A percentile compares a stretch with the other conserved stretches of the same genome.
Conservation (phyloP, 2,113 vertebrate species). For the Daboia siamensis region DNA sequence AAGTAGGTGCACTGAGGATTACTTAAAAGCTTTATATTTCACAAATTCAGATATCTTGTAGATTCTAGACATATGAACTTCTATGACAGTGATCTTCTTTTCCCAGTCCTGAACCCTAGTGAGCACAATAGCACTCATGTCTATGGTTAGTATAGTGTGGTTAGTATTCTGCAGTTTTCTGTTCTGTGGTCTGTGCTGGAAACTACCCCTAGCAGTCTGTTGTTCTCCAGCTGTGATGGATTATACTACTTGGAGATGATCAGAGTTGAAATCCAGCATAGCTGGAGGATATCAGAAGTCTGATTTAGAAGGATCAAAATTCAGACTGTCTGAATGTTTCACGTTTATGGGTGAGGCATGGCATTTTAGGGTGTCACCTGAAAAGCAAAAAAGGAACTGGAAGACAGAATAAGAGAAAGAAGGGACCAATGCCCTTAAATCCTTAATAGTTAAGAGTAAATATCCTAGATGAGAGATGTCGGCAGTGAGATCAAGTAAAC, state of each 20-base stretch:
- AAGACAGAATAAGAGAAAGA: background rate
- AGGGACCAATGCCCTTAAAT: background rate
- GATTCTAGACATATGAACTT: background rate
- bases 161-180: background rate
- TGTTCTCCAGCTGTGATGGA: background rate
- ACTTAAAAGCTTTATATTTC: background rate
- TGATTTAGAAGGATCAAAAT: background rate
- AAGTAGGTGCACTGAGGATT: background rate
- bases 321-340: background rate
- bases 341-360: background rate
- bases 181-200: background rate
- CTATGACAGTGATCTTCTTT: background rate
- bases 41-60: background rate
- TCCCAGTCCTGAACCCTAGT: background rate
- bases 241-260: background rate
- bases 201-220: background rate
- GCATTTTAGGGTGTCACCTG: background rate
- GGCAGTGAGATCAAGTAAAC: background rate
- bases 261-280: background rate
- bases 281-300: background rate
- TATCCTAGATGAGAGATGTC: background rate
- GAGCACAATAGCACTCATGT: background rate
- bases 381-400: background rate
- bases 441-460: background rate
- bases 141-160: background rate